Conservation (phyloP, 2,797 vertebrate genomes). For the Graptemys geographica region DNA sequence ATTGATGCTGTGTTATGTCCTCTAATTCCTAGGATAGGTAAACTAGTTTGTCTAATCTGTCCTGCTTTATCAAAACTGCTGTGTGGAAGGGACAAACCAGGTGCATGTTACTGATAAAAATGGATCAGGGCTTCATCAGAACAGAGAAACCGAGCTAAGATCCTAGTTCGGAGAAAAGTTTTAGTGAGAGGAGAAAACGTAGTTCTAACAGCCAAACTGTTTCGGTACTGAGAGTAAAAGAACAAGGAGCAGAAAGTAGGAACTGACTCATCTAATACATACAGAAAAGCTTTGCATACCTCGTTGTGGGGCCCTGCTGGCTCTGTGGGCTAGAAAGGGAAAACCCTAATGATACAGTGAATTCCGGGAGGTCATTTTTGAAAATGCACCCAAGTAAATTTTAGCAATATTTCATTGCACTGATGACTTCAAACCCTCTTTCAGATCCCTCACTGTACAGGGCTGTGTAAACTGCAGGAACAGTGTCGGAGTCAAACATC, state of each 20-base stretch:
- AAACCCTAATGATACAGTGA: not conserved
- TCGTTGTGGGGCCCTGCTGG: not conserved
- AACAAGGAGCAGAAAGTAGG: not conserved
- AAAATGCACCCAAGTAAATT: not conserved
- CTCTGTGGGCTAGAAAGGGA: not conserved
- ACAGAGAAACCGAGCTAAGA: not conserved
- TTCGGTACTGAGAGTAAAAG: fast-evolving
- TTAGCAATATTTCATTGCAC: fast-evolving
- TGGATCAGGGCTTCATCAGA: not conserved
- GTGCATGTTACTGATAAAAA: not conserved
- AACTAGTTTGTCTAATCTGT: not conserved
- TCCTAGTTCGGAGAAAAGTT: not conserved
- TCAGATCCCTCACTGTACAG: not conserved
- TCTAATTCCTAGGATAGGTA: not conserved
- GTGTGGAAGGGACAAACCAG: not conserved
- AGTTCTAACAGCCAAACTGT: not conserved
- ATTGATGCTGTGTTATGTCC: not conserved
- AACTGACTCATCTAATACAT: not conserved
- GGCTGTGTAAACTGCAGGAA: too few relatives aligned
- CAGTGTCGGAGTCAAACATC: fast-evolving
- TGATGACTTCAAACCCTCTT: not conserved
- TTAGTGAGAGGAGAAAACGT: not conserved
- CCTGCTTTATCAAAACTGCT: not conserved
- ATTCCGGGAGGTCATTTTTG: not conserved
- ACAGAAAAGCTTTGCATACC: not conserved